phyloP scores from a whole-genome alignment of 2,797 vertebrate genomes.

The Melanitta fusca region DNA sequence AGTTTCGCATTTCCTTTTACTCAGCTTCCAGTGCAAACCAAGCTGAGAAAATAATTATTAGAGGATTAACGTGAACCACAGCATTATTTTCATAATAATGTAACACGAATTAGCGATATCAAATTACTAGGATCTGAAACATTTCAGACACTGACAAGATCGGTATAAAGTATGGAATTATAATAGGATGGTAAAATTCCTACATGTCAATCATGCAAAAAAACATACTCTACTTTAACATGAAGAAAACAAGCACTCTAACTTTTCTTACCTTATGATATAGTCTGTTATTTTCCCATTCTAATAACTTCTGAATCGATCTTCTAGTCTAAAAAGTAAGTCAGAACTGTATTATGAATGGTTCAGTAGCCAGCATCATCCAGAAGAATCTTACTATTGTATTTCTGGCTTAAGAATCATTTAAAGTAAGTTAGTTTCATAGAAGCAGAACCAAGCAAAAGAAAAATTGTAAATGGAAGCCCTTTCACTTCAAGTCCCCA shows the following conservation, averaged over 20 bases:
- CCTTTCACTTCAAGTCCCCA: neutral
- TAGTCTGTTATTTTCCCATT: slow-evolving; percentile 99
- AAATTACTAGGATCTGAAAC: neutral
- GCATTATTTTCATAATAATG: neutral
- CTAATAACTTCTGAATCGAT: slow-evolving; percentile 97
- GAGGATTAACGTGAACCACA: neutral
- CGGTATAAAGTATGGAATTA: neutral
- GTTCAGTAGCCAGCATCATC: neutral
- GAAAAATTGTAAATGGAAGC: neutral
- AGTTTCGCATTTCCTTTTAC: slow-evolving; percentile 99
- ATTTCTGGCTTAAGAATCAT: neutral
- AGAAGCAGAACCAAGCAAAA: neutral
- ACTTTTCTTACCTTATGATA: slow-evolving; percentile 95
- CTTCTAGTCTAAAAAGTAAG: slow-evolving; percentile 89
- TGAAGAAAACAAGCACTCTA: neutral
- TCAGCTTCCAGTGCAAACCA: slow-evolving; percentile 99
- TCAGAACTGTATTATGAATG: slow-evolving; percentile 53
- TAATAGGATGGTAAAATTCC: neutral
- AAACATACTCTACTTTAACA: neutral
- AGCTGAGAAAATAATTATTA: slow-evolving; percentile 83
- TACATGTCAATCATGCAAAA: neutral
- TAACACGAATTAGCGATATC: neutral
- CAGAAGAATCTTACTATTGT: neutral
- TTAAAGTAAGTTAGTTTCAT: neutral
- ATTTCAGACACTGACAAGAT: neutral